A percentile compares a stretch with the other conserved stretches of the same genome.
These are phyloP conservation scores for Ctena decussata DNA, from an alignment of 2,888 invertebrate species.

Conservation along the genomic window DNA sequence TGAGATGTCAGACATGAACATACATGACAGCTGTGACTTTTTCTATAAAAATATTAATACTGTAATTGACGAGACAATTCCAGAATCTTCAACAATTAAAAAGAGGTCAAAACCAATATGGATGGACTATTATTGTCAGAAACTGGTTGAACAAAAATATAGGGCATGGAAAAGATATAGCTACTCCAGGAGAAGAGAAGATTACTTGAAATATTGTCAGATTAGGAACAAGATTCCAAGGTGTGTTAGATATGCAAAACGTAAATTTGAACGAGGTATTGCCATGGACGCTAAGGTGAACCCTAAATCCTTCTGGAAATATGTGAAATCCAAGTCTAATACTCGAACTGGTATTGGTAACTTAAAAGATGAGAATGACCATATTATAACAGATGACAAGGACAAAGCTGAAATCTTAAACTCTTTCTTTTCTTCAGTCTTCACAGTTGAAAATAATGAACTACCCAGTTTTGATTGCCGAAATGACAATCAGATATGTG, in stretches of 20 bases:
- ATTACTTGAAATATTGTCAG: slow-evolving; percentile 20
- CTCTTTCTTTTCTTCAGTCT: neutral
- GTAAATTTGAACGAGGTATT: slow-evolving; percentile 9
- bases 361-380: neutral
- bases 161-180: slow-evolving; percentile 28
- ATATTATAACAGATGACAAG: neutral
- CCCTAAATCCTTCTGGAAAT: slow-evolving; percentile 29
- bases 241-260: slow-evolving; percentile 1
- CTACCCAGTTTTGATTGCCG: neutral
- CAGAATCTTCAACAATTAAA: neutral
- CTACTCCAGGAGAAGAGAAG: slow-evolving; percentile 8
- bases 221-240: slow-evolving; percentile 15
- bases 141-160: slow-evolving; percentile 22
- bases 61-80: neutral
- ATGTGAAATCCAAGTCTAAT: slow-evolving; percentile 16
- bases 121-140: slow-evolving; percentile 26
- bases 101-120: neutral
- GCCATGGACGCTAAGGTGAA: neutral
- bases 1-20: neutral
- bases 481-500: neutral
- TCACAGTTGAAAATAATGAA: neutral
- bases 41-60: neutral
- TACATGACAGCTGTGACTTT: slow-evolving; percentile 14
- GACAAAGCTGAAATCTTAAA: slow-evolving; percentile 3
- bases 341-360: neutral